Evolutionary conservation across 1,140 invertebrate genomes (phyloP).

Genomic region (Temnothorax longispinosus): DNA sequence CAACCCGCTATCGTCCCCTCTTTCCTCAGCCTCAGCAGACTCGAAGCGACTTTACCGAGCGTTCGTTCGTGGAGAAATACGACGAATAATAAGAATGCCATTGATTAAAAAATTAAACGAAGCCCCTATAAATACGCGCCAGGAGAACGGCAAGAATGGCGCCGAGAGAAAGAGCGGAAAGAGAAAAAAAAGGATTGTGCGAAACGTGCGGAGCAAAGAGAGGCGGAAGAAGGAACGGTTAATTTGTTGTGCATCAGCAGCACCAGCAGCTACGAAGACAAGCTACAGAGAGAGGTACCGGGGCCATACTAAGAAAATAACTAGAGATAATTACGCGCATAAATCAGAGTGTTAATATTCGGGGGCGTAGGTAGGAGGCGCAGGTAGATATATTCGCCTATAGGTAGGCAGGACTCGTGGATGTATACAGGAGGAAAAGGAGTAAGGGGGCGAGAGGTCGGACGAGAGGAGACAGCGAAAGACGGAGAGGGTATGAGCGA

Average conservation of each 20-base stretch:
- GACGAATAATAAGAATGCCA: constrained; percentile 70
- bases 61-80: constrained; percentile 4
- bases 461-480: constrained; percentile 4
- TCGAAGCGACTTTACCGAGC: background rate
- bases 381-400: constrained; percentile 68
- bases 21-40: background rate
- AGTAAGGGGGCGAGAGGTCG: constrained; percentile 25
- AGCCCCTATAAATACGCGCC: constrained; percentile 77
- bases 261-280: constrained; percentile 79
- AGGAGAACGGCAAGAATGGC: background rate
- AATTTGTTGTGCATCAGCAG: constrained; percentile 81
- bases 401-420: constrained; percentile 57
- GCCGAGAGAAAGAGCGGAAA: background rate
- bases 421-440: constrained; percentile 31
- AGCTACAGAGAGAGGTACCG: constrained; percentile 62
- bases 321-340: constrained; percentile 85
- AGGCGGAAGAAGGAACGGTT: constrained; percentile 77
- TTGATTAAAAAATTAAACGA: constrained; percentile 68
- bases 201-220: constrained; percentile 38
- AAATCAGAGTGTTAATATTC: constrained; percentile 86
- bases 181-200: background rate
- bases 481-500: constrained; percentile 55
- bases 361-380: constrained; percentile 82
- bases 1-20: constrained; percentile 25
- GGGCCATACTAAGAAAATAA: constrained; percentile 80